Percentiles rank a stretch among this genome's conserved stretches.
Conservation (phyloP, 1,140 invertebrate genomes). For the Ectropis grisescens region DNA sequence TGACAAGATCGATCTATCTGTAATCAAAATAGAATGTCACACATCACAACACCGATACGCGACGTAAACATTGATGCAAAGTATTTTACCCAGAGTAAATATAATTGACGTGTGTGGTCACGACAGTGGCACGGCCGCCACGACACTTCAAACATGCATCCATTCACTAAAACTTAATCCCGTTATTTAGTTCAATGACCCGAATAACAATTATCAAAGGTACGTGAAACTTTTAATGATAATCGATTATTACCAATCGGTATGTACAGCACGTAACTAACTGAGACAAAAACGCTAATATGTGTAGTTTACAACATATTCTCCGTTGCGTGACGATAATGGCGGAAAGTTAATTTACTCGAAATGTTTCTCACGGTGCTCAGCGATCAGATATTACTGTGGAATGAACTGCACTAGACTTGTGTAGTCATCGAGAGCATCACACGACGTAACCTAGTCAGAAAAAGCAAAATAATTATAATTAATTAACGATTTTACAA, state of each 20-base stretch:
- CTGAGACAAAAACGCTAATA: conserved; percentile 21
- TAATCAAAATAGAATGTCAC: too few species aligned
- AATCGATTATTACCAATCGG: conserved; percentile 18
- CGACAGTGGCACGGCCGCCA: conserved; percentile 22
- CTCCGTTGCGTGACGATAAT: conserved; percentile 38
- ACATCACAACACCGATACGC: too few species aligned
- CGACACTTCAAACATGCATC: conserved; percentile 26
- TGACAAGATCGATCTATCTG: too few species aligned
- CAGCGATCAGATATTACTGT: conserved; percentile 24
- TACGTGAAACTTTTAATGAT: conserved; percentile 24
- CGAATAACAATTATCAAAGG: conserved; percentile 31
- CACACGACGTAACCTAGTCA: too few species aligned
- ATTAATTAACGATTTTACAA: too few species aligned
- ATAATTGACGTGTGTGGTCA: conserved; percentile 1
- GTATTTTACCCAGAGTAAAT: too few species aligned
- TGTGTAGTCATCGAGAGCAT: too few species aligned
- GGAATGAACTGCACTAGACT: too few species aligned
- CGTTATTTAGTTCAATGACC: conserved; percentile 56
- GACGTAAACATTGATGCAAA: too few species aligned
- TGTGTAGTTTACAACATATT: conserved; percentile 21
- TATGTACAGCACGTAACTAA: conserved; percentile 19
- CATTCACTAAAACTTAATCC: conserved; percentile 17
- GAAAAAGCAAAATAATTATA: too few species aligned
- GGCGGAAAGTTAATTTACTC: conserved; percentile 41
- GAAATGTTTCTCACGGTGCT: conserved; percentile 51